phyloP scores from a whole-genome alignment of 2,113 vertebrate genomes.

The Candoia aspera region DNA sequence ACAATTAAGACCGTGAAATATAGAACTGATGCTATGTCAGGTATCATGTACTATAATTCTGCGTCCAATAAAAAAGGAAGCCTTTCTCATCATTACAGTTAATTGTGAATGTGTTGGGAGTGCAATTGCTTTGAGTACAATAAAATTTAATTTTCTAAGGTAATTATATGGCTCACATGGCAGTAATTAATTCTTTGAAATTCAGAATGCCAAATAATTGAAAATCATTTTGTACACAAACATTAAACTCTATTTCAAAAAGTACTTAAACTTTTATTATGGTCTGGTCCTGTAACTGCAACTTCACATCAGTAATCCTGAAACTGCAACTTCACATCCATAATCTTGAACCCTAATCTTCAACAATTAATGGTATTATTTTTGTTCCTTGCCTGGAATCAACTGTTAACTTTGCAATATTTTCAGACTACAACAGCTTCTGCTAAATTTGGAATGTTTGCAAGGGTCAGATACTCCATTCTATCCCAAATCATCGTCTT shows the following conservation, averaged over 20 bases:
- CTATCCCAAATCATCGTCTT: not conserved
- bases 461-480: not conserved
- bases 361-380: not conserved
- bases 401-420: not conserved
- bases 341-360: not conserved
- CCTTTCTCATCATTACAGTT: not conserved
- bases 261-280: slow-evolving; percentile 26
- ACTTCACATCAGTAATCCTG: slow-evolving; percentile 29
- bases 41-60: not conserved
- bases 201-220: not conserved
- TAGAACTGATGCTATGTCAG: not conserved
- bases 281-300: slow-evolving; percentile 36
- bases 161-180: not conserved
- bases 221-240: not conserved
- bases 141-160: slow-evolving; percentile 29
- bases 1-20: not conserved
- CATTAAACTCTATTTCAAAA: slow-evolving; percentile 21
- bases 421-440: not conserved
- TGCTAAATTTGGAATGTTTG: not conserved
- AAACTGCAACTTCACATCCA: not conserved
- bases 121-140: not conserved
- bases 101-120: not conserved
- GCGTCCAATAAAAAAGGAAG: not conserved
- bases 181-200: slow-evolving; percentile 36
- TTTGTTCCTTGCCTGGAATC: not conserved